Percentiles rank a stretch among this genome's conserved stretches.
Evolutionary conservation across 2,888 invertebrate genomes (phyloP).

Genomic region (Drosophila suboccidentalis): DNA sequence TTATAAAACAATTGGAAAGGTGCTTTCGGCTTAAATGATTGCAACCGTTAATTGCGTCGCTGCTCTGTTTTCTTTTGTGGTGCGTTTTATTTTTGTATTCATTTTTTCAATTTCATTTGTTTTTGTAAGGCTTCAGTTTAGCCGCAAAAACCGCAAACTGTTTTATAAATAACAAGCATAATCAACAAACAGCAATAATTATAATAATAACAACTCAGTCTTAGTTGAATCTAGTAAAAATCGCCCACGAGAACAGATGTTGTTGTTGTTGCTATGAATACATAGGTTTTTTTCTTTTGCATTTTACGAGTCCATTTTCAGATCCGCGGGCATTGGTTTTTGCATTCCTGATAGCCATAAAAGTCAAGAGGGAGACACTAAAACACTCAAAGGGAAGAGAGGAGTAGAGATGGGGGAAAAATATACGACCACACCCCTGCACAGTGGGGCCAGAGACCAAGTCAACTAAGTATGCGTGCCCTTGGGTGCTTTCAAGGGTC

Average conservation of each 20-base stretch:
- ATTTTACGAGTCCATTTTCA: conserved; percentile 39
- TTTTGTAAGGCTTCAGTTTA: conserved; percentile 55
- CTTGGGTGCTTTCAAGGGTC: conserved; percentile 13
- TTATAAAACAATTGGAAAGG: conserved; percentile 73
- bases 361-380: conserved; percentile 12
- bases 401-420: too few relatives aligned
- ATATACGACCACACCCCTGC: neutral
- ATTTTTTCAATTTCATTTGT: conserved; percentile 47
- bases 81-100: conserved; percentile 6
- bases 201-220: neutral
- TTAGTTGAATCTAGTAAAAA: neutral
- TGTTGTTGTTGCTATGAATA: conserved; percentile 4
- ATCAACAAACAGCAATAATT: conserved; percentile 20
- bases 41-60: conserved; percentile 30
- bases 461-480: neutral
- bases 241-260: conserved; percentile 33
- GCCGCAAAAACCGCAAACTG: conserved; percentile 50
- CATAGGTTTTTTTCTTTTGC: conserved; percentile 27
- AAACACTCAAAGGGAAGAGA: neutral
- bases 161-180: conserved; percentile 53
- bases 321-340: conserved; percentile 27
- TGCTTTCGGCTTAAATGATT: conserved; percentile 55
- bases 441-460: neutral
- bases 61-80: conserved; percentile 2
- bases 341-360: conserved; percentile 55